A percentile compares a stretch with the other conserved stretches of the same genome.
Conservation (phyloP, 2,797 vertebrate genomes). For the Helicolenus hilgendorfi region DNA sequence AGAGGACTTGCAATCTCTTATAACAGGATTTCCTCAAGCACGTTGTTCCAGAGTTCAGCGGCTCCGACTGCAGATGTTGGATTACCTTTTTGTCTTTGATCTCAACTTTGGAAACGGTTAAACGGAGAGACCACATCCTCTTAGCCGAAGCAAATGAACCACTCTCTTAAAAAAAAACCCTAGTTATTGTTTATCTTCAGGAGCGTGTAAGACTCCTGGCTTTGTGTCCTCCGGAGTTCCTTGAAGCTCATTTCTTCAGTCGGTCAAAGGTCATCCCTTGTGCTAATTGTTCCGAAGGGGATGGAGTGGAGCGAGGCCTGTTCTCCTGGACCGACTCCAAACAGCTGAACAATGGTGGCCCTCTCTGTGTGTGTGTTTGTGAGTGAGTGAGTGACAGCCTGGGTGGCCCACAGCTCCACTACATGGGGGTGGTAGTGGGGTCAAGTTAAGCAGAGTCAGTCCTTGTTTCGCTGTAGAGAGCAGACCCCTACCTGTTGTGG, state of each 20-base stretch:
- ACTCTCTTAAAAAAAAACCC: conserved; percentile 39
- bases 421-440: conserved; percentile 2
- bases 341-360: conserved; percentile 64
- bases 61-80: neutral
- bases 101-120: conserved; percentile 38
- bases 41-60: conserved; percentile 22
- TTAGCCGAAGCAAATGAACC: conserved; percentile 52
- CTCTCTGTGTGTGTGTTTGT: conserved; percentile 32
- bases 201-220: conserved; percentile 46
- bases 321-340: conserved; percentile 69
- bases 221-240: conserved; percentile 42
- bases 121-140: conserved; percentile 40
- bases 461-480: conserved; percentile 41
- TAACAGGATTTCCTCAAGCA: conserved; percentile 24
- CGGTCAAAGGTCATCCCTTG: conserved; percentile 70
- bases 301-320: conserved; percentile 52
- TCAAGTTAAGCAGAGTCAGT: conserved; percentile 48
- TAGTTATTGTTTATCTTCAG: conserved; percentile 49
- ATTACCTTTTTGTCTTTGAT: conserved; percentile 56
- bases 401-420: conserved; percentile 65
- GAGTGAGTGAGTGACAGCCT: conserved; percentile 48
- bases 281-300: conserved; percentile 70
- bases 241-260: conserved; percentile 63
- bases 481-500: conserved; percentile 33
- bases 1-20: neutral